Evolutionary conservation across 2,888 invertebrate species (phyloP), one percentile per base, ranked within the genome.

Genomic region (Lasioglossum malachurum): DNA sequence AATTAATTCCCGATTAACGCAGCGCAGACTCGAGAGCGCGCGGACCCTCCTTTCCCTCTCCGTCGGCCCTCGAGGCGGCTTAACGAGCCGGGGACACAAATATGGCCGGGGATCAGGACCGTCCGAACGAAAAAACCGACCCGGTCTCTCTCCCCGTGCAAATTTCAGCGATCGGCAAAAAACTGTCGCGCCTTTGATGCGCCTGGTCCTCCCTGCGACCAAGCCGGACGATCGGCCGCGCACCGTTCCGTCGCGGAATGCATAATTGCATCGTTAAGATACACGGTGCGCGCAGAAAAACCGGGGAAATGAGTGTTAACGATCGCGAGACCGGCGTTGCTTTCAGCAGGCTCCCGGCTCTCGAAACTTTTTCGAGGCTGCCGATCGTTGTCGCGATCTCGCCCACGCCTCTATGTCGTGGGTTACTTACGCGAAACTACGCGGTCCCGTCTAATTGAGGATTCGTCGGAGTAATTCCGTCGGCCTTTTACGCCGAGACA

Each of bases 1-100:
- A 95, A 95, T 95, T 95, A 94, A 95, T 94, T 94, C 93, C 92
- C 94, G 94, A 94, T 95, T 94, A 95, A 93, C 92, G 92, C 69
- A 60, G 78, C 74, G 82, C 80, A 75, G 85, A 57, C 69, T 14
- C 74, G 16, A 14, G 49, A 64, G 57, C 57, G 4, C 74, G 16
- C 71, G 41, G 35, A 53, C 49, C 67, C 60, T 75, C 41, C 27
- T 79, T 27, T 27, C 67, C 71, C 57, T 49, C 46, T 72, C 16
- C 19, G 38, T 16, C 31, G 75, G 31, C 46, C 44, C 27, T 75
- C n/a, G 64, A 8, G 41, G 60, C 60, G 73, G 67, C 46, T 87
- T 87, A 87, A 87, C 87, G 87, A 87, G 87, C 80, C 57, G 49
- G 77, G 38, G 74, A 84, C 78, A 76, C 87, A 77, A 87, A 84